Conservation (phyloP, 2,888 invertebrate species). For the Arctia plantaginis region DNA sequence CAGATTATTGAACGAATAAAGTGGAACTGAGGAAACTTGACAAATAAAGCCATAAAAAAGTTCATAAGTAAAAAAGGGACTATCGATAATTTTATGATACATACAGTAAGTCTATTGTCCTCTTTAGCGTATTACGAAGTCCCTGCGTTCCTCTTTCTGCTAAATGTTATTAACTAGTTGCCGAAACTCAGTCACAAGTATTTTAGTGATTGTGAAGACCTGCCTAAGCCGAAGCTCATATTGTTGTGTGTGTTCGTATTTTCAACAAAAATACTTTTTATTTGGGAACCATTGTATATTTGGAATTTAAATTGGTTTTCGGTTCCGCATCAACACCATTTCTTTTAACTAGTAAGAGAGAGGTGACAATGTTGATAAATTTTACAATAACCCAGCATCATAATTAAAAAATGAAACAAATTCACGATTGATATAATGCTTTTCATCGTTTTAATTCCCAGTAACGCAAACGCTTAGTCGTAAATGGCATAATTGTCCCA, state of each 20-base stretch:
- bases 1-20: too few species aligned
- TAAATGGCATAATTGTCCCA: too few species aligned
- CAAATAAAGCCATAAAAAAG: neutral
- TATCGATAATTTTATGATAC: neutral
- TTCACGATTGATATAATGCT: neutral
- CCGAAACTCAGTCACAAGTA: slow-evolving; percentile 27
- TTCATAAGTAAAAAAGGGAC: too few species aligned
- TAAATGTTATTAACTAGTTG: slow-evolving; percentile 35
- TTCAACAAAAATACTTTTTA: slow-evolving; percentile 38
- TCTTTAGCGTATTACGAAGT: slow-evolving; percentile 13
- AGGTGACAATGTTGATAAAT: neutral
- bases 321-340: neutral
- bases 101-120: neutral
- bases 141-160: slow-evolving; percentile 5
- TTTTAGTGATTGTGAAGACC: slow-evolving; percentile 29
- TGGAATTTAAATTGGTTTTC: neutral
- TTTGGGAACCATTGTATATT: slow-evolving; percentile 17
- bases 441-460: too few species aligned
- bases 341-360: neutral
- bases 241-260: slow-evolving; percentile 24
- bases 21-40: neutral
- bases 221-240: slow-evolving; percentile 39
- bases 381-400: neutral
- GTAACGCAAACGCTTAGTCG: too few species aligned
- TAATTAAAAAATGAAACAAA: neutral